Percentiles rank a stretch among this genome's conserved stretches.
These are phyloP conservation scores for Phocides pigmalion DNA, from an alignment of 1,140 invertebrate species.

Conservation along the genomic window DNA sequence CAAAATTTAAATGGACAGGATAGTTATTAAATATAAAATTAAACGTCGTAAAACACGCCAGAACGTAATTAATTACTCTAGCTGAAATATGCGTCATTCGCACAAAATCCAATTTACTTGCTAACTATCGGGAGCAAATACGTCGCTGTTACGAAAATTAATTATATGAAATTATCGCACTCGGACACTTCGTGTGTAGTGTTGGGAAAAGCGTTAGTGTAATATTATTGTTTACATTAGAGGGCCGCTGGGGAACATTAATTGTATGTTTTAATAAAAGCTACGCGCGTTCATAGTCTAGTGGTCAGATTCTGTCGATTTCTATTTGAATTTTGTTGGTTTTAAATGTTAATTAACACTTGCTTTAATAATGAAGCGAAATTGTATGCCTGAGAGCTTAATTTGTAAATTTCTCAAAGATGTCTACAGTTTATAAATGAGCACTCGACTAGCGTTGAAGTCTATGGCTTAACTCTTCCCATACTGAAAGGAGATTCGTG, in stretches of 20 bases:
- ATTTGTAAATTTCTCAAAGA: no score
- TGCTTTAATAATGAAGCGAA: no score
- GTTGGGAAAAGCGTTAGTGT: constrained; percentile 45
- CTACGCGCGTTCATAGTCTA: no score
- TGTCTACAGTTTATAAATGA: no score
- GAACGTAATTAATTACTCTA: constrained; percentile 72
- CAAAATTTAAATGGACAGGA: constrained; percentile 43
- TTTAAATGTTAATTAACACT: no score
- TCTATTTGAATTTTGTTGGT: background rate
- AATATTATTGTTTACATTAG: constrained; percentile 28
- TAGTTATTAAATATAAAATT: constrained; percentile 57
- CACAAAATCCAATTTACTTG: constrained; percentile 75
- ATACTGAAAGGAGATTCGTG: no score
- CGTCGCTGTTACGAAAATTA: constrained; percentile 61
- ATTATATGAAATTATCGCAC: constrained; percentile 73
- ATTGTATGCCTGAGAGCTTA: no score
- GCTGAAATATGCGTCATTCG: constrained; percentile 70
- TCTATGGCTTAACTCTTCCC: no score
- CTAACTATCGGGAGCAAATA: constrained; percentile 66
- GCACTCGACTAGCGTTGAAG: no score
- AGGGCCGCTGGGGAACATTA: constrained; percentile 13
- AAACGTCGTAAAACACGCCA: constrained; percentile 53
- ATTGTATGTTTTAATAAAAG: constrained; percentile 6
- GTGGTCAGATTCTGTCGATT: no score
- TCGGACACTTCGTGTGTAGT: constrained; percentile 53